A percentile compares a stretch with the other conserved stretches of the same genome.
Conservation (phyloP, 1,140 invertebrate species). For the Palaemon carinicauda region DNA sequence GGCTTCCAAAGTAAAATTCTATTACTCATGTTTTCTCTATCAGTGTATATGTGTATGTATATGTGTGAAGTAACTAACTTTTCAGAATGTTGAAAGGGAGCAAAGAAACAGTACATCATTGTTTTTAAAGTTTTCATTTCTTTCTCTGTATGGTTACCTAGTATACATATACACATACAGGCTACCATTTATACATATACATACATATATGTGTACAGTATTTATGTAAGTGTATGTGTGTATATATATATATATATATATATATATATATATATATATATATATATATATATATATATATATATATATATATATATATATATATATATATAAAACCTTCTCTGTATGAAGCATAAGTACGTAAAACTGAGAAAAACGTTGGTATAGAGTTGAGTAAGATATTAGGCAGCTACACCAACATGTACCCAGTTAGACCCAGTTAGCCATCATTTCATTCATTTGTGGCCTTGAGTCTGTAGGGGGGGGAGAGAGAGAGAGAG, state of each 20-base stretch:
- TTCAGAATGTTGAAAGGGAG: too few species aligned
- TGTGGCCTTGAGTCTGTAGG: too few species aligned
- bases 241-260: background rate
- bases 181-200: too few species aligned
- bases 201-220: too few species aligned
- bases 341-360: background rate
- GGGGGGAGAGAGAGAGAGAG: too few species aligned
- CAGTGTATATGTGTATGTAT: too few species aligned
- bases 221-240: background rate
- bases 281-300: background rate
- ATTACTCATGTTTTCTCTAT: too few species aligned
- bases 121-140: too few species aligned
- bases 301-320: background rate
- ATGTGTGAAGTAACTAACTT: too few species aligned
- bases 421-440: background rate
- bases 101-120: too few species aligned
- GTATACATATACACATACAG: background rate
- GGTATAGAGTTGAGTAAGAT: background rate
- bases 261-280: background rate
- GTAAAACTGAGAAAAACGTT: background rate
- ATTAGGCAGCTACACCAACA: background rate
- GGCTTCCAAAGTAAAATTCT: too few species aligned
- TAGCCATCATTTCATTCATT: background rate
- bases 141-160: too few species aligned
- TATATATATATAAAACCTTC: slow-evolving; percentile 31